phyloP scores from a whole-genome alignment of 2,888 invertebrate species.

The Drosophila greeni region DNA sequence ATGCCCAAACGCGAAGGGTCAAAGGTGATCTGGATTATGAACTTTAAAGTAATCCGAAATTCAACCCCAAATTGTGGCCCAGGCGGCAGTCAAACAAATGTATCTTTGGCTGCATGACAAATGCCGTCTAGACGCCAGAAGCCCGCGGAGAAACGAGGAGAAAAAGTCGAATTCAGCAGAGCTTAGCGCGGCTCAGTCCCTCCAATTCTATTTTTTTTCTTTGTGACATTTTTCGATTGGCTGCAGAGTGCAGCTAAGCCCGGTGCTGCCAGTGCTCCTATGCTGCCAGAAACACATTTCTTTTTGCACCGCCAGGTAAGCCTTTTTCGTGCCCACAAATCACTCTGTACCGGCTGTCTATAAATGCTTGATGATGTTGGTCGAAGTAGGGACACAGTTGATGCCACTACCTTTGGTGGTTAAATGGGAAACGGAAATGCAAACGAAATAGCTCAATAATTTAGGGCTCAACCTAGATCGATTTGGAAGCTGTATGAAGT shows the following conservation, averaged over 20 bases:
- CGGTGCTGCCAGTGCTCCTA: constrained; percentile 18
- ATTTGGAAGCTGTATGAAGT: not conserved
- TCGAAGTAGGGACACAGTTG: not conserved
- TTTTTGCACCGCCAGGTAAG: constrained; percentile 42
- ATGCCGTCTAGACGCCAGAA: constrained; percentile 63
- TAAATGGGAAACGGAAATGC: not conserved
- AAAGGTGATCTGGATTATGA: constrained; percentile 60
- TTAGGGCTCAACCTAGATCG: not conserved
- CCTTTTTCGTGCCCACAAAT: constrained; percentile 51
- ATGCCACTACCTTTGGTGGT: not conserved
- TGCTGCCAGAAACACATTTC: constrained; percentile 10
- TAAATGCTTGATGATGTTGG: constrained; percentile 28
- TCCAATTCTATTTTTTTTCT: constrained; percentile 34
- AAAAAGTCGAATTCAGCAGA: constrained; percentile 9
- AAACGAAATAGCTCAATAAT: constrained; percentile 2
- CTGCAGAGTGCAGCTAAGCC: constrained; percentile 48
- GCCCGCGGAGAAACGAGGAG: constrained; percentile 11
- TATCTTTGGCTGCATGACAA: constrained; percentile 62
- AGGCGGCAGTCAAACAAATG: constrained; percentile 49
- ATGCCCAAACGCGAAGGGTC: constrained; percentile 38
- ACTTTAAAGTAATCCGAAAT: constrained; percentile 48
- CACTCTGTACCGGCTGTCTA: constrained; percentile 25
- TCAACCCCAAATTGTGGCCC: constrained; percentile 21
- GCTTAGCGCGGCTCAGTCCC: constrained; percentile 49
- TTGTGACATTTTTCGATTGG: constrained; percentile 54